Conservation (phyloP, 2,113 vertebrate genomes). For the Prolemur simus region DNA sequence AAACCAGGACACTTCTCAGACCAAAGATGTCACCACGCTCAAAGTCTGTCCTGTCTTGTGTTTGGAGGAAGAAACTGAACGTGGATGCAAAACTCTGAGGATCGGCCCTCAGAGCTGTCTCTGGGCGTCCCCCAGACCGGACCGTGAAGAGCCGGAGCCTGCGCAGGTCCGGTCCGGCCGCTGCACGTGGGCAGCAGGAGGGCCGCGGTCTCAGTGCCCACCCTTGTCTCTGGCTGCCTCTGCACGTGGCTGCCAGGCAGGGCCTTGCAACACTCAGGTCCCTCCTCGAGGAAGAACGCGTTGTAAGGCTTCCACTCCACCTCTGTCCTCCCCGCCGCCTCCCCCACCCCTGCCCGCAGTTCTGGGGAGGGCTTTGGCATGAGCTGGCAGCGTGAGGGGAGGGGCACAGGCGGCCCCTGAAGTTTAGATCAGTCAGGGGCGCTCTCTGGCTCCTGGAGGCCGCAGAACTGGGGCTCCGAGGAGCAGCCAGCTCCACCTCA, state of each 20-base stretch:
- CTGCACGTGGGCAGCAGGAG: rapidly evolving
- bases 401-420: not conserved
- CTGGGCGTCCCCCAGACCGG: too few species aligned
- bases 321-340: not conserved
- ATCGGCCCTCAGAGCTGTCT: not conserved
- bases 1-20: conserved; percentile 5
- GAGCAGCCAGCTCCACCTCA: not conserved
- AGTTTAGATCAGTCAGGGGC: rapidly evolving
- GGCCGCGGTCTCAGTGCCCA: not conserved
- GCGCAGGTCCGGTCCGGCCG: not conserved
- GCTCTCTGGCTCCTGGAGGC: not conserved
- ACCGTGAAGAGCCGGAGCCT: not conserved
- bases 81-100: not conserved
- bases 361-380: not conserved
- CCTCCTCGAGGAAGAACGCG: not conserved
- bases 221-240: not conserved
- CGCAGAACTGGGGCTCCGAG: not conserved
- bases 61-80: not conserved
- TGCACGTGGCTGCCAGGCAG: not conserved
- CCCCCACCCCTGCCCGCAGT: not conserved
- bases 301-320: not conserved
- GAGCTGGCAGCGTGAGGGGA: rapidly evolving
- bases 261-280: not conserved
- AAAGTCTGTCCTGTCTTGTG: not conserved
- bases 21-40: conserved; percentile 44